These are phyloP conservation scores for Acrocephalus arundinaceus DNA, from an alignment of 2,113 vertebrate genomes.

Conservation along the genomic window DNA sequence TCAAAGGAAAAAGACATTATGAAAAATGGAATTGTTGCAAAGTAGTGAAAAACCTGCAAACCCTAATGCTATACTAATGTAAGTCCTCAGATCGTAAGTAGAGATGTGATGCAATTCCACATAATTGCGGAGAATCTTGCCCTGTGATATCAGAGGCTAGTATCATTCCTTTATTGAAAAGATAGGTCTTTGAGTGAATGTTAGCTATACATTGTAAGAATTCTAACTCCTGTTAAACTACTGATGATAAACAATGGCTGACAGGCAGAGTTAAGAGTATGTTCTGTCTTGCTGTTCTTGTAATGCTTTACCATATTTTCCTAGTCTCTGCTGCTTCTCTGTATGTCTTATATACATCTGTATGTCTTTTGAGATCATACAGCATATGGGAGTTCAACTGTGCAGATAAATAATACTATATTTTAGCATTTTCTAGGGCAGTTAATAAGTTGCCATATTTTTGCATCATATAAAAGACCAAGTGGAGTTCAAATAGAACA, in stretches of 20 bases:
- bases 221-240: background rate
- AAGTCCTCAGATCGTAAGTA: background rate
- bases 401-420: background rate
- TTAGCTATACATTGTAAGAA: background rate
- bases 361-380: background rate
- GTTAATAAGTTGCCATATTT: background rate
- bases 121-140: background rate
- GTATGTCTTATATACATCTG: background rate
- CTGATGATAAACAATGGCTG: background rate
- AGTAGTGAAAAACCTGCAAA: background rate
- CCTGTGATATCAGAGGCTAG: background rate
- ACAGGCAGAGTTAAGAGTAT: background rate
- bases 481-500: background rate
- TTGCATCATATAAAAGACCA: background rate
- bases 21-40: background rate
- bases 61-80: background rate
- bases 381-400: background rate
- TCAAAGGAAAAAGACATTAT: background rate
- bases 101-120: background rate
- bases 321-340: background rate
- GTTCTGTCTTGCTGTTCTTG: background rate
- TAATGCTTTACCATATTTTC: background rate
- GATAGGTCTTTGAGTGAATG: background rate
- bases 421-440: background rate
- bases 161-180: background rate